Evolutionary conservation across 2,113 vertebrate species (phyloP), one percentile per base, ranked within the genome.

Genomic region (Anguilla japonica): DNA sequence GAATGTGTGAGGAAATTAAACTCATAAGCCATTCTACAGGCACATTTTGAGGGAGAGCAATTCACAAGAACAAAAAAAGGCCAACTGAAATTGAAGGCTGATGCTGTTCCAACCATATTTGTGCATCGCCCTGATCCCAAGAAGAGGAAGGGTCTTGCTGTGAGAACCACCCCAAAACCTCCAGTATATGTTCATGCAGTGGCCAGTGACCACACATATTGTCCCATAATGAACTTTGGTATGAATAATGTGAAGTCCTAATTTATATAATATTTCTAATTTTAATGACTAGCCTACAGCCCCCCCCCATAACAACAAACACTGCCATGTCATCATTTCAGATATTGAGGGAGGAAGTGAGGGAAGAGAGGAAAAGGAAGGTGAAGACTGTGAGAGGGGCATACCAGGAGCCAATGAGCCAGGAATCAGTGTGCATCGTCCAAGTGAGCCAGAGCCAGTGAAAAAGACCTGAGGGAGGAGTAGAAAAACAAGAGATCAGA

Each of bases 1-100:
- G 84, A 85, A 85, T 85, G 83, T 78, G 67, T 79, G 84, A 78
- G 84, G 63, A 85, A 85, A 85, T 78, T 43, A 85, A 85, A 85
- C 67, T 81, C 3, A 53, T 53, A 53, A 83, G n/a, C n/a, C 20
- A 53, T 29, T 67, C 60, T 67, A 16, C 83, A 84, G 83, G 60
- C 84, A 79, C 63, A 85, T 85, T 85, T 85, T 85, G 84, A 79
- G 84, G 71, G 41, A 85, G 84, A 85, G 34, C 84, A 43, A n/a
- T 85, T 85, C 26, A 85, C 84, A 85, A 85, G 67, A 46, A 46
- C 67, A n/a, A 43, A 78, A 29, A 85, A 29, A 85, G 83, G 83
- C 57, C 29, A 84, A 41, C 57, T 1, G 67, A 85, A 79, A 79
- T 1, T 78, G 67, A 78, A 50, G 67, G 13, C 41, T 78, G 67